Base-by-base conservation (phyloP, 2,797 vertebrate genomes). In the Echeneis naucrates region DNA sequence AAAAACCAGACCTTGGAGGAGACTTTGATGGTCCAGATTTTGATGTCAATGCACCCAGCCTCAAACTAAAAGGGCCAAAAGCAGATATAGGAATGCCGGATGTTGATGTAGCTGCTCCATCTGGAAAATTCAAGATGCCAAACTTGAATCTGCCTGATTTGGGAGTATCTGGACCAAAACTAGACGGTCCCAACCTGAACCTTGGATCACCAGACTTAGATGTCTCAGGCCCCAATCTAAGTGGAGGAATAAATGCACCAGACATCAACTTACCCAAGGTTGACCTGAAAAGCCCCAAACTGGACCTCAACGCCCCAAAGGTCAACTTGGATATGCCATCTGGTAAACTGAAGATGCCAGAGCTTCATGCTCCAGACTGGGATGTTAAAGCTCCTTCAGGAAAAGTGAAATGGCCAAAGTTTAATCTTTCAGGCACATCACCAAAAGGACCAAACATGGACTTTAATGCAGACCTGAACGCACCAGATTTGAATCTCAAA, bases 111-210 rank as follows among this genome's bases (percentile, higher is more conserved):
- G 21, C 61, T 42, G 67, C 56, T 4, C 82, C 81, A 17, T 87
- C 81, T 8, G 58, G 81, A n/a, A 91, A 77, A 60, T 21, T 88
- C 0, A 84, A 85, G 19, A 84, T 79, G 76, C 86, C 87, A 24
- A 64, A 38, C 9, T 40, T 91, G 0, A 80, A 80, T 8, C 4
- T 81, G 56, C 83, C 87, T 32, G 32, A 73, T 67, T 44, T 81
- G 14, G 61, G 67, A 0, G 4, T 88, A 10, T 77, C 75, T 33
- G 69, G 53, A 27, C 78, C 80, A 35, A 80, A 80, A 13, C 17
- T 87, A 7, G n/a, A 78, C 26, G 35, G 51, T 2, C 57, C 75
- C 14, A 47, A 80, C 19, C n/a, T 83, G 16, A 56, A 75, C 21
- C 21, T 86, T 1, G 82, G 75, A 6, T 14, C 56, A 32, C 77